Evolutionary conservation across 2,797 vertebrate species (phyloP), one percentile per base, ranked within the genome.

Genomic region (Numenius phaeopus): DNA sequence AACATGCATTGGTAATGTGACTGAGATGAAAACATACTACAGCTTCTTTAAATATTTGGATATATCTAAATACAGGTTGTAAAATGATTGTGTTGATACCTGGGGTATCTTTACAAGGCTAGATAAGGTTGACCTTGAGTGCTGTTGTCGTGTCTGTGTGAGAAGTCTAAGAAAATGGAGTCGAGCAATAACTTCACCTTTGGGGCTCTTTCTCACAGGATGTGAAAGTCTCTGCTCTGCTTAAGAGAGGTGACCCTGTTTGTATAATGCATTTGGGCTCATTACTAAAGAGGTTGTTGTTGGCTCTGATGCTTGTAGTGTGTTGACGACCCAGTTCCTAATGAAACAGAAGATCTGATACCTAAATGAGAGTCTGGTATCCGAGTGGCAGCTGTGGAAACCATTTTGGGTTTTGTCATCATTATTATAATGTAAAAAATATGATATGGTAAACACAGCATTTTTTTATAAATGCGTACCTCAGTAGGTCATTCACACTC

Each of bases 401-500:
- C 83, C 22, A 14, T 52, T 85, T 59, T 11, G 11, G 32, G 15
- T 21, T 67, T 83, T 11, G 0, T 75, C 5, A 0, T 50, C 7
- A 2, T 78, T 46, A 23, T 52, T 50, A 17, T 8, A 23, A 17
- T 70, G 72, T 11, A 9, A 76, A 86, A 57, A 32, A 22, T 32
- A 21, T 0, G 0, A 5, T 40, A 14, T 2, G 7, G 54, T n/a
- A 44, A 76, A 29, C 26, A 19, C 1, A 3, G 5, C 26, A 2
- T 46, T 73, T 90, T 54, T 91, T 92, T 34, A 37, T 39, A 50
- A 58, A 23, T 18, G 24, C 8, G 7, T 75, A 14, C 37, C 14
- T 76, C 17, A 8, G 0, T 22, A 47, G 37, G 26, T 62, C 11
- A 22, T 54, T 83, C 40, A 37, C 2, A 1, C 3, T 52, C 44